Evolutionary conservation across 2,888 invertebrate species (phyloP).

Genomic region (Tetropium fuscum): DNA sequence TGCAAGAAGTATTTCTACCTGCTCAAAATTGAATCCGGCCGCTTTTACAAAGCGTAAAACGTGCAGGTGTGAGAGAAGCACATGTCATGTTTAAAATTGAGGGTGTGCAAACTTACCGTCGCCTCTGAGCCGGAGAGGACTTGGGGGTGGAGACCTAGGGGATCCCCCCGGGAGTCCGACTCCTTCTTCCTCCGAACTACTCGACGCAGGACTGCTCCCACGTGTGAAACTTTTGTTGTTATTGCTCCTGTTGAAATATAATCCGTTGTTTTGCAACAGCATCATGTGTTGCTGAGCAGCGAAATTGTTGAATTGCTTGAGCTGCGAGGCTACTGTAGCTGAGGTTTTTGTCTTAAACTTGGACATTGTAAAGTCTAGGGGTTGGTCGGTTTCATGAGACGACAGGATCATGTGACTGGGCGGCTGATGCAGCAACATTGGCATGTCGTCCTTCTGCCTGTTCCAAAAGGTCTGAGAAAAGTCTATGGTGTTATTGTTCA

Average conservation of each 20-base stretch:
- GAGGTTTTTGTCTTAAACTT: constrained; percentile 66
- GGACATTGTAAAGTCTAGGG: constrained; percentile 81
- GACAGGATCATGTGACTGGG: constrained; percentile 66
- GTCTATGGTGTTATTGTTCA: constrained; percentile 69
- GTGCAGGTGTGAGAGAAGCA: constrained; percentile 61
- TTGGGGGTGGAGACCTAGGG: constrained; percentile 61
- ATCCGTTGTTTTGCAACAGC: constrained; percentile 63
- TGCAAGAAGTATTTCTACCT: constrained; percentile 55
- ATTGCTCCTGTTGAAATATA: constrained; percentile 61
- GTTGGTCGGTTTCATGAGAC: constrained; percentile 71
- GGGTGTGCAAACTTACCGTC: constrained; percentile 62
- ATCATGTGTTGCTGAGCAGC: constrained; percentile 63
- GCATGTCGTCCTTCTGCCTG: constrained; percentile 65
- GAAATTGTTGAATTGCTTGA: constrained; percentile 61
- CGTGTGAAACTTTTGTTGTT: constrained; percentile 58
- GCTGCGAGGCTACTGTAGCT: constrained; percentile 60
- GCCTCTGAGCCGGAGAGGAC: constrained; percentile 61
- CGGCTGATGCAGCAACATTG: constrained; percentile 72
- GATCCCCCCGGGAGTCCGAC: constrained; percentile 63
- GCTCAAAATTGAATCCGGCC: constrained; percentile 49
- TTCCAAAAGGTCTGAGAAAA: constrained; percentile 62
- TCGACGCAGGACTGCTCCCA: constrained; percentile 62
- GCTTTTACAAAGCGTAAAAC: constrained; percentile 44
- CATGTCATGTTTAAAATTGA: constrained; percentile 51
- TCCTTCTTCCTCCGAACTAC: constrained; percentile 66